These are phyloP conservation scores for Sinonovacula constricta DNA, from an alignment of 1,140 invertebrate species.

Conservation along the genomic window DNA sequence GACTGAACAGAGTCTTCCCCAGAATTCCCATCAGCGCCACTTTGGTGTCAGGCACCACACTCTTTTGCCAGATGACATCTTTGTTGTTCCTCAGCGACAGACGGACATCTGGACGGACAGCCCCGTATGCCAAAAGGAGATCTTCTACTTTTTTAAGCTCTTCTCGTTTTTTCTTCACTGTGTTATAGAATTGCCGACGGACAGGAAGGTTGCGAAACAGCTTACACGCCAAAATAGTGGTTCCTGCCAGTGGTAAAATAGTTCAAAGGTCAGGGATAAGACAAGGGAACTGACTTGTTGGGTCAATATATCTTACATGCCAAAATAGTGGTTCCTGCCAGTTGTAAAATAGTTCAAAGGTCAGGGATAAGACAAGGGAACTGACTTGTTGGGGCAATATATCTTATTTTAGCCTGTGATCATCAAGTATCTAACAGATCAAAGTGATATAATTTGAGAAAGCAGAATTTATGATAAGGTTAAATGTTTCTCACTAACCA, in stretches of 20 bases:
- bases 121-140: constrained; percentile 81
- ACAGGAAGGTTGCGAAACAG: constrained; percentile 84
- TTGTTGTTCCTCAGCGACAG: constrained; percentile 81
- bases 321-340: constrained; percentile 83
- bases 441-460: too few species aligned
- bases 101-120: constrained; percentile 80
- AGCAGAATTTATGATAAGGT: too few species aligned
- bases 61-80: constrained; percentile 82
- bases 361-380: too few species aligned
- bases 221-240: constrained; percentile 80
- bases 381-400: too few species aligned
- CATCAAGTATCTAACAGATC: too few species aligned
- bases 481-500: too few species aligned
- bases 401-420: too few species aligned
- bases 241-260: too few species aligned
- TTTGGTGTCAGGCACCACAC: constrained; percentile 73
- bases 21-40: constrained; percentile 79
- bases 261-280: too few species aligned
- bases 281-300: too few species aligned
- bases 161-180: constrained; percentile 80
- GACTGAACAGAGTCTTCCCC: constrained; percentile 77
- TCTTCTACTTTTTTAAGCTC: constrained; percentile 83
- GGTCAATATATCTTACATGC: constrained; percentile 82
- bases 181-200: constrained; percentile 81
- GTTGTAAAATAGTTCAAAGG: too few species aligned